Base-by-base conservation (phyloP, 1,140 invertebrate species). In the Apis florea region DNA sequence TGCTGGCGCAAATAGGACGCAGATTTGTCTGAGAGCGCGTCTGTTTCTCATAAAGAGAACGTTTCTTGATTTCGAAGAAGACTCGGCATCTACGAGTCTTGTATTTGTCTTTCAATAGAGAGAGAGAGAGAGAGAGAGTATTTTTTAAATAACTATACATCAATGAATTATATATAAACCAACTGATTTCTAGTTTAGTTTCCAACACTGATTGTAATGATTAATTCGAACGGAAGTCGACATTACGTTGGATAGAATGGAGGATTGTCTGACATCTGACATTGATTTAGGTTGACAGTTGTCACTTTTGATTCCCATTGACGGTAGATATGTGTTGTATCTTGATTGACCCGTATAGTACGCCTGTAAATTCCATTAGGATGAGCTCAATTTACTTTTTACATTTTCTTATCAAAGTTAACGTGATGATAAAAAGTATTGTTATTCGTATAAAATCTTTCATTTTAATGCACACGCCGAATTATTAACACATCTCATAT, bases 1-100 rank as follows among this genome's bases (percentile, higher is more conserved):
- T 53, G 47, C 49, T 73, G 68, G 64, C 72, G 68, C 84, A 82
- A 84, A 85, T 85, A 82, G 77, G 51, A 58, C 79, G 71, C 63
- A 84, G 84, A 86, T 83, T 86, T 74, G 31, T 59, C 13, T 40
- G 64, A 31, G 54, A 77, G 15, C 74, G 74, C 40, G 17, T 58
- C 64, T 77, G 75, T 77, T 77, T 58, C n/a, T 77, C 64, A 58
- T 77, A 77, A 77, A 58, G 53, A 31, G 67, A 76, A 5, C 24
- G 19, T 75, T 75, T 49, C 40, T 40, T 19, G 73, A 31, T 31
- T 31, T 2, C 31, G 1, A 31, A 31, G 1, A 31, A 3, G 31
- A 3, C 31, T 72, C 21, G 31, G 31, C 3, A 31, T 58, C 15
- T n/a, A 58, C 53, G 40, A 40, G 24, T 21, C 12, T 13, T 53